Conservation (phyloP, 1,140 invertebrate species). For the Diabrotica undecimpunctata region DNA sequence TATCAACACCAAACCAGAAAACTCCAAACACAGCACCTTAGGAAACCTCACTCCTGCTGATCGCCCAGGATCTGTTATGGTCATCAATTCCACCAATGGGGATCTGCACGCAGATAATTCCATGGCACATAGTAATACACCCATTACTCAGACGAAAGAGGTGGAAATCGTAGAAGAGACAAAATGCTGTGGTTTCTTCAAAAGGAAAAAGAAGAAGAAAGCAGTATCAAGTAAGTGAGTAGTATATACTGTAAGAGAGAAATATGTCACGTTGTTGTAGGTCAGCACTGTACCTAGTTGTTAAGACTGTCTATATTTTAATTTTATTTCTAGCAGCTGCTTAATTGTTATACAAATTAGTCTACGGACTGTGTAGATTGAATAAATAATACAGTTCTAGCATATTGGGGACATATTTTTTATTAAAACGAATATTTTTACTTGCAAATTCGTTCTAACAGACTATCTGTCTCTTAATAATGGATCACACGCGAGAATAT, state of each 20-base stretch:
- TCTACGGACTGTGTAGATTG: too few species aligned
- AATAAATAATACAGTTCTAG: too few species aligned
- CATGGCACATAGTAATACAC: constrained; percentile 93
- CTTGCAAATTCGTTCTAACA: too few species aligned
- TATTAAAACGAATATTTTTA: too few species aligned
- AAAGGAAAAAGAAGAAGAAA: constrained; percentile 88
- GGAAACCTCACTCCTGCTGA: constrained; percentile 85
- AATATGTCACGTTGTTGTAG: background rate
- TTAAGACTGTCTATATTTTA: too few species aligned
- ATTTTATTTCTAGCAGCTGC: too few species aligned
- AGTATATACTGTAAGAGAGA: background rate
- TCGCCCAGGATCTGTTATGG: constrained; percentile 82
- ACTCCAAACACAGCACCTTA: constrained; percentile 56
- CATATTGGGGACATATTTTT: too few species aligned
- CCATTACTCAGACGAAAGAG: constrained; percentile 89
- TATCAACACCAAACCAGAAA: constrained; percentile 51
- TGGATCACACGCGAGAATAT: too few species aligned
- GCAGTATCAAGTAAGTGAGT: constrained; percentile 4
- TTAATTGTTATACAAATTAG: too few species aligned
- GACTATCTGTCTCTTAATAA: too few species aligned
- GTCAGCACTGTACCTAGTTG: background rate
- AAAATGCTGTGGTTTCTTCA: constrained; percentile 96
- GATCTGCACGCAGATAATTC: constrained; percentile 93
- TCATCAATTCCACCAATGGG: constrained; percentile 95
- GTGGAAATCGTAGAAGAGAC: constrained; percentile 89